Conservation (phyloP, 2,888 invertebrate species). For the Cataglyphis cursor region DNA sequence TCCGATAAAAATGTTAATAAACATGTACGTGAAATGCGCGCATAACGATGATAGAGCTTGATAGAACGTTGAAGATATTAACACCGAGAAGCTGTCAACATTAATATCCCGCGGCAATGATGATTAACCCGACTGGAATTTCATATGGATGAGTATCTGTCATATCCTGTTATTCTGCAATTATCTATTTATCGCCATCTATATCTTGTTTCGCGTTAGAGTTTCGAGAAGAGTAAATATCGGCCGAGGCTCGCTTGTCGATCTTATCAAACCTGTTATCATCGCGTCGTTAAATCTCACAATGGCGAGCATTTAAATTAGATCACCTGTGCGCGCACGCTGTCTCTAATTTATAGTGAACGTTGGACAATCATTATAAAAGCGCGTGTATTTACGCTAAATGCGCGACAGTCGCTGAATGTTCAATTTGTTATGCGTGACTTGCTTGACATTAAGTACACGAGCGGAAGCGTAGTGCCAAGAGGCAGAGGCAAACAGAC, state of each 20-base stretch:
- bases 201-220: neutral
- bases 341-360: conserved; percentile 38
- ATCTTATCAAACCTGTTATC: conserved; percentile 43
- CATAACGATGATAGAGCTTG: conserved; percentile 12
- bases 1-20: conserved; percentile 14
- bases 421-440: conserved; percentile 58
- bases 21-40: neutral
- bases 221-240: neutral
- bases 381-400: conserved; percentile 51
- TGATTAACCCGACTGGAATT: neutral
- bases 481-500: conserved; percentile 79
- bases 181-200: conserved; percentile 35
- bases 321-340: conserved; percentile 5
- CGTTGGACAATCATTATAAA: conserved; percentile 34
- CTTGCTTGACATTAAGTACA: conserved; percentile 69
- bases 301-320: conserved; percentile 26
- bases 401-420: conserved; percentile 53
- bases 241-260: conserved; percentile 21
- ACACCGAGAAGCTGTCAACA: conserved; percentile 29
- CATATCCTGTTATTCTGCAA: neutral
- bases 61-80: conserved; percentile 9
- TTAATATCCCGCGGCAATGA: conserved; percentile 18
- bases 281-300: conserved; percentile 13
- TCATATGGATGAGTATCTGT: neutral
- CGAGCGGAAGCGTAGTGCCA: conserved; percentile 72